Evolutionary conservation across 2,888 invertebrate genomes (phyloP), one percentile per base, ranked within the genome.

Genomic region (Drosophila acutilabella): DNA sequence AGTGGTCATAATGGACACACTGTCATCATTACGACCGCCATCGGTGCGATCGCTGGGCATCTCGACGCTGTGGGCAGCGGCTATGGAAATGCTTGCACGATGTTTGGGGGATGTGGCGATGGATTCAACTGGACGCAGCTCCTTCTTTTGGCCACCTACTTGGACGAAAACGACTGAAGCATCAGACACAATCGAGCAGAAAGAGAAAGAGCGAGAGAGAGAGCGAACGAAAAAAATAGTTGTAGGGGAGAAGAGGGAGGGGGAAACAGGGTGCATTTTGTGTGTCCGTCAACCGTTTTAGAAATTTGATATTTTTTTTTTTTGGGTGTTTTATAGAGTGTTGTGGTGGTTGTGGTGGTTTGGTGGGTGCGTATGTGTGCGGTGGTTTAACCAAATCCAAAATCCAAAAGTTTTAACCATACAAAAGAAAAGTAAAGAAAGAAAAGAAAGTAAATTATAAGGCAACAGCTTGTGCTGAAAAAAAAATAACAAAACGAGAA

Each of bases 21-120:
- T 72, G 20, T 86, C 85, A n/a, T 78, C 86, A 44, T 66, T 52
- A n/a, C 73, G 58, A 4, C 59, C 71, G 2, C 82, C 80, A 20
- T 91, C 90, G 4, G 88, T 81, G 4, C 82, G 84, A 64, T 92
- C 91, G 13, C 70, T 47, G 11, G 85, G 72, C 42, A 74, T 59
- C 36, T 92, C 92, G 13, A 90, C 81, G 62, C 88, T 91, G 74
- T 86, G 77, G 10, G 90, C 71, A 1, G 91, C 83, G 2, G 89
- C 78, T 6, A 91, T 89, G 10, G 91, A 89, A 58, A 92, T 90
- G 81, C 90, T 92, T 18, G 91, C 76, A 38, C 93, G 92, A 72
- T 93, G 93, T 73, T 93, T 93, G 1, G 94, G 94, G 83, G 94
- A 94, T 56, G 91, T 90, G 36, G 91, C 89, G n/a, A 91, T 84